Evolutionary conservation across 2,797 vertebrate genomes (phyloP).

Genomic region (Halcyon smyrnensis): DNA sequence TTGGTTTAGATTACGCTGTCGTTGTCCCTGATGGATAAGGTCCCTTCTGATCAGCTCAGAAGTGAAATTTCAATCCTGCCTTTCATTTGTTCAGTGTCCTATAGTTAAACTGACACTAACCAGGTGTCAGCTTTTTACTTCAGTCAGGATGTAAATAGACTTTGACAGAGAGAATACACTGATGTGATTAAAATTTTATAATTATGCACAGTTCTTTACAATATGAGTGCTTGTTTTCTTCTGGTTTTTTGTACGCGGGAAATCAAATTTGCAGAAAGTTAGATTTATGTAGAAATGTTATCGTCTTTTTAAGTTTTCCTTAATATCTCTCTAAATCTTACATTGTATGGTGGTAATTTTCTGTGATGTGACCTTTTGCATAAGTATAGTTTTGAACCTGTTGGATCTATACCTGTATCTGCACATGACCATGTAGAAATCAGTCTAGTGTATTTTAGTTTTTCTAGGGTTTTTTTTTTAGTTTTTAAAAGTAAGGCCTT

Average conservation of each 20-base stretch:
- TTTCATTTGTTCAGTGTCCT: not conserved
- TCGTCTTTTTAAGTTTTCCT: not conserved
- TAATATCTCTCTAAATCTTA: not conserved
- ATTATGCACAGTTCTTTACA: not conserved
- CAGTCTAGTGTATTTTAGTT: not conserved
- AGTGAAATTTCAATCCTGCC: not conserved
- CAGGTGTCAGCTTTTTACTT: not conserved
- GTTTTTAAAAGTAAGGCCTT: not conserved
- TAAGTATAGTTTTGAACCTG: not conserved
- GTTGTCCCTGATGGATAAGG: not conserved
- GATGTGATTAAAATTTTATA: not conserved
- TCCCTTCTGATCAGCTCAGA: not conserved
- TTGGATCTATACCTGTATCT: not conserved
- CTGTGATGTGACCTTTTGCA: rapidly evolving
- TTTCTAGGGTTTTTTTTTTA: too few relatives aligned
- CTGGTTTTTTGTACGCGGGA: not conserved
- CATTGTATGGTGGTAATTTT: not conserved
- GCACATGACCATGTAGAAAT: not conserved
- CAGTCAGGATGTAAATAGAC: not conserved
- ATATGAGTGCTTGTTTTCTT: not conserved
- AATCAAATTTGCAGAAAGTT: not conserved
- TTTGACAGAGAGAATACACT: not conserved
- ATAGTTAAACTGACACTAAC: not conserved
- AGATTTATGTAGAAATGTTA: not conserved
- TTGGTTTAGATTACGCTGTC: not conserved